Conservation (phyloP, 2,888 invertebrate genomes). For the Phyto melanocephala region DNA sequence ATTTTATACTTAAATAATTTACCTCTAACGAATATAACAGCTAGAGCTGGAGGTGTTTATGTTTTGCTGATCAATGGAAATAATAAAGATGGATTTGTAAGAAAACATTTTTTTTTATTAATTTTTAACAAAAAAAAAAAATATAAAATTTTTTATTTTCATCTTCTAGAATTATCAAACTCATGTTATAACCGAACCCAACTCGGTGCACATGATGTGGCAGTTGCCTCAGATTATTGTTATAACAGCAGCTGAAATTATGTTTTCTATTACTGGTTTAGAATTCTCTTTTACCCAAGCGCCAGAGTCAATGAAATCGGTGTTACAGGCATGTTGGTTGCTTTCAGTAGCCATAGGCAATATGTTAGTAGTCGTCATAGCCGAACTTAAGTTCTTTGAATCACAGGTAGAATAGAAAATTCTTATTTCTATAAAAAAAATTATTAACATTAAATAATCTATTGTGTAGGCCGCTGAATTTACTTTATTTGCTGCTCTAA, state of each 20-base stretch:
- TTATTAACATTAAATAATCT: background rate
- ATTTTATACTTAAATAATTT: constrained; percentile 67
- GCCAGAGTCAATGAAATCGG: constrained; percentile 95
- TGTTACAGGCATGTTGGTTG: constrained; percentile 94
- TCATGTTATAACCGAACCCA: constrained; percentile 81
- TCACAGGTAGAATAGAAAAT: constrained; percentile 70
- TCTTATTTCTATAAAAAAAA: background rate
- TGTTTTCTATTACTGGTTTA: constrained; percentile 97
- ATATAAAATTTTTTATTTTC: background rate
- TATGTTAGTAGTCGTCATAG: constrained; percentile 89
- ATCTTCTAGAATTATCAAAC: constrained; percentile 66
- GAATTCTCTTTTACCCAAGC: constrained; percentile 98
- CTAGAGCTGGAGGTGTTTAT: constrained; percentile 84
- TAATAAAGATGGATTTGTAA: constrained; percentile 76
- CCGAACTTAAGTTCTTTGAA: constrained; percentile 73
- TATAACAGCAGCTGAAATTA: constrained; percentile 95
- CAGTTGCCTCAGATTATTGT: constrained; percentile 95
- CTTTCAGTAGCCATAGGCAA: constrained; percentile 96
- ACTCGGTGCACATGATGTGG: constrained; percentile 87
- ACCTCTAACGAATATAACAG: constrained; percentile 70
- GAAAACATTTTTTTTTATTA: constrained; percentile 63
- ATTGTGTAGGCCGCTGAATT: constrained; percentile 88
- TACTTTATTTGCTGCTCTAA: constrained; percentile 91
- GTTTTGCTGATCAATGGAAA: constrained; percentile 79
- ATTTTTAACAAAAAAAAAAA: no score